phyloP scores from a whole-genome alignment of 2,797 vertebrate genomes.

The Eupleurogrammus muticus region DNA sequence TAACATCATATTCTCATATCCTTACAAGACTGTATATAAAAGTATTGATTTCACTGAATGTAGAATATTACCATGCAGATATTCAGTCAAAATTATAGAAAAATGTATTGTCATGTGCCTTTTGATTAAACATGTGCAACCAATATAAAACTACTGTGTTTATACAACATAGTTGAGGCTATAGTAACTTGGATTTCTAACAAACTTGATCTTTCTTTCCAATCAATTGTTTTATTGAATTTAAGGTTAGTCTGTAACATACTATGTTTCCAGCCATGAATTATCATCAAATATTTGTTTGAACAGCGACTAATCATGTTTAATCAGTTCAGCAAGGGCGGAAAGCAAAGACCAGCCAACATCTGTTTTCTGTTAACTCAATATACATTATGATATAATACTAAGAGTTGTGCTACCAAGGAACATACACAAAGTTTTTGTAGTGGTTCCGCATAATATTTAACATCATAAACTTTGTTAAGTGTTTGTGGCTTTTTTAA shows the following conservation, averaged over 20 bases:
- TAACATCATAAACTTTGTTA: not conserved
- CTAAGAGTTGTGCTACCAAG: not conserved
- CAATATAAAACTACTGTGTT: not conserved
- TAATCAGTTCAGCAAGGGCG: not conserved
- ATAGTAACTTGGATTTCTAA: not conserved
- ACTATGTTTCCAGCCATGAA: not conserved
- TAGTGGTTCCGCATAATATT: not conserved
- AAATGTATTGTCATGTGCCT: not conserved
- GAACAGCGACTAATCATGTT: not conserved
- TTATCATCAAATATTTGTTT: not conserved
- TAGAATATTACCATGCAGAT: too few species aligned
- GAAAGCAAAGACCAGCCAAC: not conserved
- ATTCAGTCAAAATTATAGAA: too few species aligned
- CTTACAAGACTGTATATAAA: too few species aligned
- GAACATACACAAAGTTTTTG: not conserved
- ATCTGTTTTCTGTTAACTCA: not conserved
- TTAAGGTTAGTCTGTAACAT: not conserved
- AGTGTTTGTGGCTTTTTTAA: not conserved
- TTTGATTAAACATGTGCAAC: not conserved
- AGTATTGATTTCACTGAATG: too few species aligned
- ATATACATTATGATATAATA: not conserved
- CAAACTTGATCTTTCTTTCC: not conserved
- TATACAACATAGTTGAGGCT: not conserved
- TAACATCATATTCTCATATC: not conserved
- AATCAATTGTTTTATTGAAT: not conserved